Conservation (phyloP, 2,888 invertebrate species). For the Pammene fasciana region DNA sequence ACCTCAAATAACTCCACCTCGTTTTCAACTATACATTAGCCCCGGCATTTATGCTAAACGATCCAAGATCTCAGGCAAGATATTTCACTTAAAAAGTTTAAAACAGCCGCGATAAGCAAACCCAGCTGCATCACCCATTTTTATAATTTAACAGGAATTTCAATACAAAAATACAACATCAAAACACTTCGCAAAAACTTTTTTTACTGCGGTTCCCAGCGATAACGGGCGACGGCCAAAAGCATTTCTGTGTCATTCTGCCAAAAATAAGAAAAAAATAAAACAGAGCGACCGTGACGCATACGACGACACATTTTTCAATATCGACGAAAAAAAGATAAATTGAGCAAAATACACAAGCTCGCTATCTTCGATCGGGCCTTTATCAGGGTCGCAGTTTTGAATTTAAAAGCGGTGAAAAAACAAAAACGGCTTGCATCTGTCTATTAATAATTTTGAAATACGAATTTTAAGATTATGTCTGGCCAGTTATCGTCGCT, state of each 20-base stretch:
- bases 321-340: constrained; percentile 57
- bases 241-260: constrained; percentile 80
- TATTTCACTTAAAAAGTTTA: constrained; percentile 6
- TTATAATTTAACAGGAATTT: constrained; percentile 56
- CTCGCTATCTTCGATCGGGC: constrained; percentile 49
- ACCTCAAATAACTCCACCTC: constrained; percentile 24
- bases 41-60: constrained; percentile 23
- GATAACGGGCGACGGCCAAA: constrained; percentile 77
- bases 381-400: constrained; percentile 51
- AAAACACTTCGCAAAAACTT: constrained; percentile 58
- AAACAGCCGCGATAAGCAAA: constrained; percentile 13
- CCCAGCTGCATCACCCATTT: constrained; percentile 39
- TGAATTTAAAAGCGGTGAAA: constrained; percentile 38
- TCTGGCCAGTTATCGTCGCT: constrained; percentile 67
- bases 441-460: constrained; percentile 47
- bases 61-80: constrained; percentile 11
- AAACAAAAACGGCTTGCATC: constrained; percentile 31
- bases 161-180: constrained; percentile 67
- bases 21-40: constrained; percentile 8
- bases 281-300: constrained; percentile 65
- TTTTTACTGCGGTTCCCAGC: constrained; percentile 62
- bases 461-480: constrained; percentile 58
- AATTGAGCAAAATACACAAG: constrained; percentile 54
- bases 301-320: constrained; percentile 75
- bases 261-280: constrained; percentile 58